A percentile compares a stretch with the other conserved stretches of the same genome.
Evolutionary conservation across 1,140 invertebrate species (phyloP).

Genomic region (Drosophila virilis): DNA sequence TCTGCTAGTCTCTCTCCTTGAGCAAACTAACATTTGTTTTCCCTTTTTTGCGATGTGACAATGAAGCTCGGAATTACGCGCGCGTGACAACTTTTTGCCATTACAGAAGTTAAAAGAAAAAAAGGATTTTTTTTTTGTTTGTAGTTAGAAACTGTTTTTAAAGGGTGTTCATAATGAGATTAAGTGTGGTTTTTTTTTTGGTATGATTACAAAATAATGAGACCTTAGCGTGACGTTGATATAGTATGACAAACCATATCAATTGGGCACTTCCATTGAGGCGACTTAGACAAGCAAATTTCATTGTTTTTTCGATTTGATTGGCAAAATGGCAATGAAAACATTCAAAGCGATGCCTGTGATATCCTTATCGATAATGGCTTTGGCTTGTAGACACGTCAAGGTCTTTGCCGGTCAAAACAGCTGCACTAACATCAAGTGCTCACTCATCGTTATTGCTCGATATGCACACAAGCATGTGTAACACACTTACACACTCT

Average conservation of each 20-base stretch:
- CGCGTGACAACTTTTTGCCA: conserved; percentile 61
- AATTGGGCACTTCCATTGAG: not conserved
- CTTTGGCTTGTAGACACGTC: conserved; percentile 44
- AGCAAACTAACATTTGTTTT: not conserved
- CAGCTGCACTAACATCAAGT: conserved; percentile 63
- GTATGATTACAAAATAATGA: conserved; percentile 31
- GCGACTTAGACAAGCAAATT: conserved; percentile 8
- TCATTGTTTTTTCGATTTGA: conserved; percentile 20
- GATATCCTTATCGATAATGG: conserved; percentile 46
- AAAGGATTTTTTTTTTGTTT: conserved; percentile 38
- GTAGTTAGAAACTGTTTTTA: conserved; percentile 7
- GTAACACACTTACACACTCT: no score
- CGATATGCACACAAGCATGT: conserved; percentile 37
- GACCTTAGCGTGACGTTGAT: conserved; percentile 3
- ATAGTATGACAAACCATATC: conserved; percentile 2
- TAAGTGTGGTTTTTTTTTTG: conserved; percentile 14
- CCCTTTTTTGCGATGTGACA: conserved; percentile 51
- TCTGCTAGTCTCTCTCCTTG: not conserved
- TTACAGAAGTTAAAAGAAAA: conserved; percentile 54
- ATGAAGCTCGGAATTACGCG: conserved; percentile 60
- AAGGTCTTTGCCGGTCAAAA: conserved; percentile 34
- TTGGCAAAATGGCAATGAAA: not conserved
- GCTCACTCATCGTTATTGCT: conserved; percentile 72
- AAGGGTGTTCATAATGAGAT: conserved; percentile 58
- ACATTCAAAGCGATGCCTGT: not conserved